A percentile compares a stretch with the other conserved stretches of the same genome.
Evolutionary conservation across 2,797 vertebrate genomes (phyloP).

Genomic region (Choloepus didactylus): DNA sequence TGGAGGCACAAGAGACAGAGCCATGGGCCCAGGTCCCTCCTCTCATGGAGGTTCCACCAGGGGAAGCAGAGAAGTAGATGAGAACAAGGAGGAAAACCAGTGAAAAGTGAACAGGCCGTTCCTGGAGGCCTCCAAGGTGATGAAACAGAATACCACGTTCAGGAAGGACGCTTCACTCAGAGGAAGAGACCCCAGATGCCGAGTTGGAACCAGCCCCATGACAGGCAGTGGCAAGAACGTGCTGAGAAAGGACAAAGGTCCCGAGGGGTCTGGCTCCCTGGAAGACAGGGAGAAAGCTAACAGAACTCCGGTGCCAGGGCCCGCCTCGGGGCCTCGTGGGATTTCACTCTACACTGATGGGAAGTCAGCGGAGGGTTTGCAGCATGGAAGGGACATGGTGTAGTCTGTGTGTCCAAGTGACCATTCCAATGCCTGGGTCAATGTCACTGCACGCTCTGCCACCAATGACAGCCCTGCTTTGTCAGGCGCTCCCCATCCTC

Average conservation of each 20-base stretch:
- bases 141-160: fast-evolving
- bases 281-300: background rate
- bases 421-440: fast-evolving
- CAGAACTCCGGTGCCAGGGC: too few relatives aligned
- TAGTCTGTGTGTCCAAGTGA: too few relatives aligned
- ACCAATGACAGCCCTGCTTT: background rate
- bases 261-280: background rate
- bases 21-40: background rate
- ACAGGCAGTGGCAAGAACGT: background rate
- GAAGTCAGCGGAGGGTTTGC: too few relatives aligned
- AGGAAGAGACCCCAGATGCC: too few relatives aligned
- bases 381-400: fast-evolving
- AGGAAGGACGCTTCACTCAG: fast-evolving
- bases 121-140: background rate
- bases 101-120: fast-evolving
- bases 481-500: background rate
- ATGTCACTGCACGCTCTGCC: fast-evolving
- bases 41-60: fast-evolving
- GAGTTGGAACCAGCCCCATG: background rate
- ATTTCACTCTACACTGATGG: fast-evolving
- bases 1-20: background rate
- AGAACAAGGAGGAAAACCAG: background rate
- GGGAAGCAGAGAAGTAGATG: background rate
- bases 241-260: background rate
- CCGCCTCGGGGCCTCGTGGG: fast-evolving